These are phyloP conservation scores for Bettongia penicillata DNA, from an alignment of 2,113 vertebrate genomes.

Conservation along the genomic window DNA sequence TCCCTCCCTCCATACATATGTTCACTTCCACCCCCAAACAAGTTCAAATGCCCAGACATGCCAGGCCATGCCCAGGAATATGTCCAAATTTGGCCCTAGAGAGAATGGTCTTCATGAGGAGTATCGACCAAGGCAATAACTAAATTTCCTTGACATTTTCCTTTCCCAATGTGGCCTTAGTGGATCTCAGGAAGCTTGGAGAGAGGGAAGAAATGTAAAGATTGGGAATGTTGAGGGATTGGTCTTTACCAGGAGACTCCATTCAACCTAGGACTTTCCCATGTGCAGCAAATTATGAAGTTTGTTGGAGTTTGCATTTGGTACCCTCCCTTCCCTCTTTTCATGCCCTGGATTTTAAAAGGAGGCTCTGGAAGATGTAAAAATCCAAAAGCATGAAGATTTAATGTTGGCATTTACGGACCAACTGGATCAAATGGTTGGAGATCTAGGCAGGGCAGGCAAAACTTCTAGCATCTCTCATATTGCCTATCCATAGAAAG, in stretches of 20 bases:
- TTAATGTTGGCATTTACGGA: not conserved
- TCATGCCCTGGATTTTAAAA: not conserved
- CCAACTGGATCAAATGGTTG: not conserved
- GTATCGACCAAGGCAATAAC: not conserved
- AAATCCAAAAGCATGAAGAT: not conserved
- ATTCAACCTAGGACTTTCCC: not conserved
- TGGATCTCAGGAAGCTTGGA: not conserved
- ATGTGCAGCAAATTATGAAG: not conserved
- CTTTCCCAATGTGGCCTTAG: not conserved
- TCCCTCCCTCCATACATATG: not conserved
- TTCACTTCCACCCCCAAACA: not conserved
- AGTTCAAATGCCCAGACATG: not conserved
- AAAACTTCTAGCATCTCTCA: not conserved
- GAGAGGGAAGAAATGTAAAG: not conserved
- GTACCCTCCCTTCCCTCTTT: not conserved
- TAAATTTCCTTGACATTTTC: not conserved
- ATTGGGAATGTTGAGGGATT: not conserved
- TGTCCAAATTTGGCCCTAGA: not conserved
- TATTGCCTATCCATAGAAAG: not conserved
- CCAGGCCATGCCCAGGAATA: not conserved
- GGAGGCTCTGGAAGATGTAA: not conserved
- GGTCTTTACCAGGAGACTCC: not conserved
- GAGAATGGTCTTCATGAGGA: not conserved
- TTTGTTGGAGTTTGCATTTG: not conserved
- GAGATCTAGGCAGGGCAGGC: not conserved